A percentile compares a stretch with the other conserved stretches of the same genome.
These are phyloP conservation scores for Melanargia galathea DNA, from an alignment of 2,888 invertebrate genomes.

Conservation along the genomic window DNA sequence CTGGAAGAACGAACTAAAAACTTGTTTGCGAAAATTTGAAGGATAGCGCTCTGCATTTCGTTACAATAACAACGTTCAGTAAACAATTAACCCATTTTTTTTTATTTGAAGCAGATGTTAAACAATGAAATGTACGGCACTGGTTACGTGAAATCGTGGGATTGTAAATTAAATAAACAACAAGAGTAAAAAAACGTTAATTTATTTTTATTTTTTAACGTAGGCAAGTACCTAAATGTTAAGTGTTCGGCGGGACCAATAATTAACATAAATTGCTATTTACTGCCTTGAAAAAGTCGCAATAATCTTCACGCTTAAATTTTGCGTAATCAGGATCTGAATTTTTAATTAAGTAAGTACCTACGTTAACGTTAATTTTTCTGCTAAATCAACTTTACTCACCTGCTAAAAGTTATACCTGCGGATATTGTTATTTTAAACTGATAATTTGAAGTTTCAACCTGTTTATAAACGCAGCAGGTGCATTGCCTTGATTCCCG, in stretches of 20 bases:
- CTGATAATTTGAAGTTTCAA: constrained; percentile 20
- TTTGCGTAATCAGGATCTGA: background rate
- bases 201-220: background rate
- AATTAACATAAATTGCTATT: background rate
- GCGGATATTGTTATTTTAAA: background rate
- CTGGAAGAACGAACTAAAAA: constrained; percentile 55
- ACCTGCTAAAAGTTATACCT: background rate
- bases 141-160: constrained; percentile 1
- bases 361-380: background rate
- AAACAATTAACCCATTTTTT: constrained; percentile 42
- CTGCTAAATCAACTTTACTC: background rate
- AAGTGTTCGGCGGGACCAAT: background rate
- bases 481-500: constrained; percentile 67
- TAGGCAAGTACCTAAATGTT: background rate
- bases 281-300: background rate
- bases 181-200: background rate
- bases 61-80: constrained; percentile 37
- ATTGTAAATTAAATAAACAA: constrained; percentile 8
- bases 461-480: constrained; percentile 49
- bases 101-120: constrained; percentile 29
- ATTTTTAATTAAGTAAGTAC: background rate
- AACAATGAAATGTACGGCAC: constrained; percentile 26
- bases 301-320: background rate
- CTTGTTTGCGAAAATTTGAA: constrained; percentile 56
- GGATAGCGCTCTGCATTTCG: constrained; percentile 42